Evolutionary conservation across 2,888 invertebrate genomes (phyloP), one percentile per base, ranked within the genome.

Genomic region (Syrista parreyssii): DNA sequence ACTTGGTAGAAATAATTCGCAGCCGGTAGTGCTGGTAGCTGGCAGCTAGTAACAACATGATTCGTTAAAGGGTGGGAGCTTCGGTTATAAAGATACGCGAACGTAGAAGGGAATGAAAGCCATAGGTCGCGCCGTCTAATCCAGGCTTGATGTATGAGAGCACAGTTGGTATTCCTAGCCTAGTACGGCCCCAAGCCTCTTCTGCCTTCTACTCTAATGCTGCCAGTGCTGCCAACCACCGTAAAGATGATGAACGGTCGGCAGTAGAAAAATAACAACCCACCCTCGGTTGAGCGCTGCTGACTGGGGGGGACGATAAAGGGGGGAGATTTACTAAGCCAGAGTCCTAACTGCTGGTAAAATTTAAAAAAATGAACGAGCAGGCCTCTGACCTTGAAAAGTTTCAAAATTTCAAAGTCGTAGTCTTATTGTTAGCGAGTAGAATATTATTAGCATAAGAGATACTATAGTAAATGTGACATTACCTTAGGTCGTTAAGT

Each of bases 401-500:
- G 9, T 23, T 55, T 0, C 23, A 55, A 55, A 23, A 9, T 55
- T 55, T 23, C 2, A 55, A 23, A 40, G 2, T 55, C 55, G 0
- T 23, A 9, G 40, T 40, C 55, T 15, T 55, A n/a, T n/a, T n/a
- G n/a, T n/a, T n/a, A 23, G 9, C 55, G 2, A 23, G 23, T 2
- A 23, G 23, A 55, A 55, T 55, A 55, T 15, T 55, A 55, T 55
- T 23, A 55, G 9, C 23, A 9, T 23, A 55, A 9, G 9, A 2
- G 9, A 9, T 55, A 23, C 55, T 23, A 9, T 23, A 55, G 2
- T 55, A 55, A 55, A 55, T 55, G 6, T 55, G 23, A 55, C 55
- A 1, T 91, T 89, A 93, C 93, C 93, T 93, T 89, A 93, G 92
- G 91, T 93, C 93, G 87, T 93, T 93, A 87, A 93, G 93, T 88